These are phyloP conservation scores for Shargacucullia verbasci DNA, from an alignment of 2,888 invertebrate genomes.

Conservation along the genomic window DNA sequence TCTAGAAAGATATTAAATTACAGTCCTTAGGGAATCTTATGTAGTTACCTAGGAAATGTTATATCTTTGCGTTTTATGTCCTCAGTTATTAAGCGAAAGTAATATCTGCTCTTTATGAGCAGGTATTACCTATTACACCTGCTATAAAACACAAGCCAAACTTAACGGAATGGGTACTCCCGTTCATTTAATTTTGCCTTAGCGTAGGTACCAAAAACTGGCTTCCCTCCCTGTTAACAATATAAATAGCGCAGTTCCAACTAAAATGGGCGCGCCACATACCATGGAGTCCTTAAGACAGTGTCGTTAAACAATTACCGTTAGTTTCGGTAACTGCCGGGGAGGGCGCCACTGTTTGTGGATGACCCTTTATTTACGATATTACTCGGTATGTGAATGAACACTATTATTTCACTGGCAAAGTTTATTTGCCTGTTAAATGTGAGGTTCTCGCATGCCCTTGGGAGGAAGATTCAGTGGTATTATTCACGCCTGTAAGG, in stretches of 20 bases:
- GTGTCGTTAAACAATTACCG: conserved; percentile 64
- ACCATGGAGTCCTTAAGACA: conserved; percentile 52
- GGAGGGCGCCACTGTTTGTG: conserved; percentile 51
- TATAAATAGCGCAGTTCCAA: conserved; percentile 35
- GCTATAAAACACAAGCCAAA: too few relatives aligned
- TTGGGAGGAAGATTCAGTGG: conserved; percentile 33
- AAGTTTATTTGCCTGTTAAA: conserved; percentile 55
- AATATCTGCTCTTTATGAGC: too few relatives aligned
- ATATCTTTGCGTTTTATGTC: too few relatives aligned
- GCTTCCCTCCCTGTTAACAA: conserved; percentile 30
- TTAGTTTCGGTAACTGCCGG: conserved; percentile 59
- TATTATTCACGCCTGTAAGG: conserved; percentile 38
- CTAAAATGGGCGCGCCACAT: conserved; percentile 42
- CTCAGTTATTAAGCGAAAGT: too few relatives aligned
- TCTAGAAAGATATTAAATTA: too few relatives aligned
- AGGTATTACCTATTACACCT: too few relatives aligned
- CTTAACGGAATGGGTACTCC: too few relatives aligned
- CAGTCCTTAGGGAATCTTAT: too few relatives aligned
- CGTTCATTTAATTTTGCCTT: neutral
- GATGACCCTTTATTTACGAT: conserved; percentile 59
- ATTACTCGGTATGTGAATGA: conserved; percentile 57
- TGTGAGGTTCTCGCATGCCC: conserved; percentile 42
- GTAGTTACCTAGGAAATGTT: too few relatives aligned
- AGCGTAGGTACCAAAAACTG: conserved; percentile 17
- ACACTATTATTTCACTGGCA: conserved; percentile 52